Evolutionary conservation across 2,113 vertebrate genomes (phyloP).

Genomic region (Sapayoa aenigma): DNA sequence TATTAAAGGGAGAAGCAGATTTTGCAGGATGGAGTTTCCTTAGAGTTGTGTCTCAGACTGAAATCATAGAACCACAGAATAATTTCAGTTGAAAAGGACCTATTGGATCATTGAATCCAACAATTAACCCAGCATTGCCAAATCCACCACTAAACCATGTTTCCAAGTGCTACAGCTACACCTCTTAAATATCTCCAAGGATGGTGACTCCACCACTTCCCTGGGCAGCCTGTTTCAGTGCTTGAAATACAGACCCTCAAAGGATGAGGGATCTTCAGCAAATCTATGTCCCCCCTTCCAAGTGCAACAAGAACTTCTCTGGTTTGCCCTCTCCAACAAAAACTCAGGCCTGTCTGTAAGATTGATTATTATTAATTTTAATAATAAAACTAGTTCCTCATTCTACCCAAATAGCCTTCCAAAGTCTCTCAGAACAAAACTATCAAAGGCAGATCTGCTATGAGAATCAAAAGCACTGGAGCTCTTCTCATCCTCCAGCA

Average conservation of each 20-base stretch:
- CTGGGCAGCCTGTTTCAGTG: not conserved
- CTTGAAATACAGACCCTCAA: not conserved
- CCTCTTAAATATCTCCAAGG: not conserved
- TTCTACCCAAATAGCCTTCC: not conserved
- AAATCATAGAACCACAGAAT: not conserved
- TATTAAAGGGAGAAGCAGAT: not conserved
- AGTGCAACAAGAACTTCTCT: not conserved
- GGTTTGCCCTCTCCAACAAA: not conserved
- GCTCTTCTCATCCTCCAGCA: not conserved
- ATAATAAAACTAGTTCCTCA: not conserved
- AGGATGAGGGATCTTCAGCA: not conserved
- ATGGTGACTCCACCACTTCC: not conserved
- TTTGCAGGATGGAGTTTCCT: not conserved
- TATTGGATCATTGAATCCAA: not conserved
- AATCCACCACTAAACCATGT: not conserved
- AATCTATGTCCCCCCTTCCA: not conserved
- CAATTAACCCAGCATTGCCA: not conserved
- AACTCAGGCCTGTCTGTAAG: not conserved
- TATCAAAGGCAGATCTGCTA: not conserved
- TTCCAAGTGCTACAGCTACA: not conserved
- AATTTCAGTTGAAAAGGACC: not conserved
- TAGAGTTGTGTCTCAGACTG: not conserved
- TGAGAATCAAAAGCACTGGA: not conserved
- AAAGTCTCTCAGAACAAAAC: not conserved
- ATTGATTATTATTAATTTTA: not conserved